phyloP scores from a whole-genome alignment of 2,113 vertebrate genomes.

The Plecotus auritus region DNA sequence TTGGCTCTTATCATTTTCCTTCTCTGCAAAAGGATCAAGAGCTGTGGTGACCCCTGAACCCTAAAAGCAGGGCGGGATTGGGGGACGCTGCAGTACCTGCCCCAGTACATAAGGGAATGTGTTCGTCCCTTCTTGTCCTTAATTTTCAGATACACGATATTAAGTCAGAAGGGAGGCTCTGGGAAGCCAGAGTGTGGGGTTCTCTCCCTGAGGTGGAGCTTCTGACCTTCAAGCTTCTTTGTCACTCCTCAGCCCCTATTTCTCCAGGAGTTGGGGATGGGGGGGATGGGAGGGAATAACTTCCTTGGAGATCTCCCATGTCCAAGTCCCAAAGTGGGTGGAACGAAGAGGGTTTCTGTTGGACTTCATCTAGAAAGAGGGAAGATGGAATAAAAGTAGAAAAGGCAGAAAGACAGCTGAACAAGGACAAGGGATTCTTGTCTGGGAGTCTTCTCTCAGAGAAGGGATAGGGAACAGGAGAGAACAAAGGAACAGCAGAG shows the following conservation, averaged over 20 bases:
- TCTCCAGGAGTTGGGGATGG: neutral
- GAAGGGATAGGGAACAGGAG: neutral
- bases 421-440: neutral
- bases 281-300: neutral
- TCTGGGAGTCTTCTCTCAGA: neutral
- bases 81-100: neutral
- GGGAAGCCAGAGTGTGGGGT: neutral
- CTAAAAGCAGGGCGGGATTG: neutral
- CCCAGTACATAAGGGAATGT: neutral
- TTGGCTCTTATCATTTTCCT: neutral
- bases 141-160: neutral
- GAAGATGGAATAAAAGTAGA: neutral
- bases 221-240: neutral
- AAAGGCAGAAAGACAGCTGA: constrained; percentile 6
- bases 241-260: neutral
- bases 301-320: neutral
- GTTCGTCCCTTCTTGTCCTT: neutral
- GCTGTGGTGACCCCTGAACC: neutral
- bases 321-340: neutral
- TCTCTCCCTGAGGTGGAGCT: neutral
- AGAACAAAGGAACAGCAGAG: neutral
- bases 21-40: neutral
- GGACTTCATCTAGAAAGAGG: neutral
- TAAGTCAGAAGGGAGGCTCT: constrained; percentile 8
- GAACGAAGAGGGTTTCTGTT: constrained; percentile 2